Evolutionary conservation across 2,797 vertebrate genomes (phyloP).

Genomic region (Delichon dasypus): DNA sequence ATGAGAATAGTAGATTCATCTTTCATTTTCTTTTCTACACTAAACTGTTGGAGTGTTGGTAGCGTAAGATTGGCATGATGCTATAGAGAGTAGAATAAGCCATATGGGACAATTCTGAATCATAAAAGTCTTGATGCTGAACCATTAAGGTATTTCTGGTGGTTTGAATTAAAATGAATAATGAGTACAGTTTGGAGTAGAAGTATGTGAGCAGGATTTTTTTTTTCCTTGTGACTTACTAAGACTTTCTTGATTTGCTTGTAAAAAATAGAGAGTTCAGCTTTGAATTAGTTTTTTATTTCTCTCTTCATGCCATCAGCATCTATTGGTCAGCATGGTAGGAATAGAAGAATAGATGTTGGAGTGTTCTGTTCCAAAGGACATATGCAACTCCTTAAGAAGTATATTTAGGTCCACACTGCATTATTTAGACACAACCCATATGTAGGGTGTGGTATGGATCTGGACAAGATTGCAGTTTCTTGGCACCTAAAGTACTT

Average conservation of each 20-base stretch:
- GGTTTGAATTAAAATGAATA: constrained; percentile 20
- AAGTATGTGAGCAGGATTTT: neutral
- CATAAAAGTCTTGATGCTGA: neutral
- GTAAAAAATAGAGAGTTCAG: neutral
- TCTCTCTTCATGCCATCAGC: neutral
- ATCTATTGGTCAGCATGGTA: neutral
- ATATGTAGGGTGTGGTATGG: constrained; percentile 39
- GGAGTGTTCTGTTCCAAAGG: neutral
- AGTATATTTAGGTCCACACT: constrained; percentile 3
- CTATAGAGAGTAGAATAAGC: neutral
- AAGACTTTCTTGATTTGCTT: neutral
- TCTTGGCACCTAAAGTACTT: constrained; percentile 35
- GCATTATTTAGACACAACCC: constrained; percentile 43
- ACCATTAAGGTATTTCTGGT: neutral
- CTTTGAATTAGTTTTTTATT: neutral
- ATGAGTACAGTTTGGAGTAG: neutral
- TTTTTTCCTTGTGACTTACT: neutral
- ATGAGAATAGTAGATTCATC: neutral
- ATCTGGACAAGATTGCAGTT: constrained; percentile 36
- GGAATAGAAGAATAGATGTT: neutral
- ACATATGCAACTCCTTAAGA: constrained; percentile 30
- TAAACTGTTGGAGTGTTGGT: neutral
- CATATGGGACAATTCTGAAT: neutral
- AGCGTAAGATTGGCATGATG: neutral
- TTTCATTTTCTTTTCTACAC: neutral